These are phyloP conservation scores for Apteryx owenii DNA, from an alignment of 2,113 vertebrate species.

Conservation along the genomic window DNA sequence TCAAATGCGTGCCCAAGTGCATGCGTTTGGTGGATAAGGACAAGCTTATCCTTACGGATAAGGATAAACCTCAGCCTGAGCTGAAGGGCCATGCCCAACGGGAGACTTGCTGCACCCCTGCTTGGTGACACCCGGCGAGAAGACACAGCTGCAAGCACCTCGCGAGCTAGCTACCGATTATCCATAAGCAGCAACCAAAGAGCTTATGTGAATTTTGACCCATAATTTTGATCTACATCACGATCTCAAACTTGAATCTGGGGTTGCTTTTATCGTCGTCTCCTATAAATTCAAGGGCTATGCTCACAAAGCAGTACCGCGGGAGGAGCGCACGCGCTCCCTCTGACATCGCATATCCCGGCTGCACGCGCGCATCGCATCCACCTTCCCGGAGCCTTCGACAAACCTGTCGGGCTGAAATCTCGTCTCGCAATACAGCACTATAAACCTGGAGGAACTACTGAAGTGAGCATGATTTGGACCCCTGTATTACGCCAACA, in stretches of 20 bases:
- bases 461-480: fast-evolving
- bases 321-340: fast-evolving
- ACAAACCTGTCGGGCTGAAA: not conserved
- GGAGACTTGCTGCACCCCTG: fast-evolving
- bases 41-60: too few relatives aligned
- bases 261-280: not conserved
- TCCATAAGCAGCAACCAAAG: too few relatives aligned
- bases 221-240: too few relatives aligned
- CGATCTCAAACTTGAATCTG: not conserved
- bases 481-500: fast-evolving
- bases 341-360: not conserved
- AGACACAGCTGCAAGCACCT: too few relatives aligned
- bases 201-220: too few relatives aligned
- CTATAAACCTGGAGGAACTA: not conserved
- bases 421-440: fast-evolving
- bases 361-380: fast-evolving
- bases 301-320: not conserved
- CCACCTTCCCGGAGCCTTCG: not conserved
- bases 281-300: not conserved
- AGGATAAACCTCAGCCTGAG: not conserved
- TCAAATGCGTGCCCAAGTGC: fast-evolving
- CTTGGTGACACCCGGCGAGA: too few relatives aligned
- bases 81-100: fast-evolving
- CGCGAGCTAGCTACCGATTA: too few relatives aligned
- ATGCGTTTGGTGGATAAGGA: not conserved